These are phyloP conservation scores for Plestiodon gilberti DNA, from an alignment of 2,113 vertebrate species.

Conservation along the genomic window DNA sequence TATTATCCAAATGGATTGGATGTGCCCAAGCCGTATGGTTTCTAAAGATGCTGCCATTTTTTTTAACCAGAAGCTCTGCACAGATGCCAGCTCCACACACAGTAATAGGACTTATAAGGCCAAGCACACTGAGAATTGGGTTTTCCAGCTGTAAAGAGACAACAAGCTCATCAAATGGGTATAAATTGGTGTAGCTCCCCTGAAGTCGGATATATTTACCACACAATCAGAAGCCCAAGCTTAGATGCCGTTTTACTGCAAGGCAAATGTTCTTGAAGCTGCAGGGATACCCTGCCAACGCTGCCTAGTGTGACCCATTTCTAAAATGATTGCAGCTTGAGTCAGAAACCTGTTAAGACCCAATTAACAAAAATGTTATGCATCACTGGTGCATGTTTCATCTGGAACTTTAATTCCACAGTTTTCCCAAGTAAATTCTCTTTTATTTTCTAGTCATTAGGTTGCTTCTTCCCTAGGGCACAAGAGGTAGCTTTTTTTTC, in stretches of 20 bases:
- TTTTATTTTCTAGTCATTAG: conserved; percentile 82
- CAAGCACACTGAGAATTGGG: neutral
- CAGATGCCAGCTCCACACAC: neutral
- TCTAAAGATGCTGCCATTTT: neutral
- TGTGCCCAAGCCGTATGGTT: neutral
- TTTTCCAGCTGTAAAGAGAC: neutral
- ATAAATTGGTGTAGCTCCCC: conserved; percentile 2
- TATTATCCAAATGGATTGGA: neutral
- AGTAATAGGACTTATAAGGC: neutral
- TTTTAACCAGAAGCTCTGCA: neutral
- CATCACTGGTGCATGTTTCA: conserved; percentile 79
- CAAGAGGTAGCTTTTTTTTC: conserved; percentile 62
- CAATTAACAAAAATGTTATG: conserved; percentile 83
- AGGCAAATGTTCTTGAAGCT: conserved; percentile 62
- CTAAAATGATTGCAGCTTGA: conserved; percentile 75
- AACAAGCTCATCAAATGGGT: neutral
- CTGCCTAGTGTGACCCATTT: conserved; percentile 78
- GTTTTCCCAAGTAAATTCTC: conserved; percentile 81
- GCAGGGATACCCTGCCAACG: conserved; percentile 51
- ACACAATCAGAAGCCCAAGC: neutral
- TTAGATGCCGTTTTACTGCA: conserved; percentile 59
- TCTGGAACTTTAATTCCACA: conserved; percentile 80
- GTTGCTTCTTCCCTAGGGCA: conserved; percentile 77
- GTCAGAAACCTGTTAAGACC: conserved; percentile 83
- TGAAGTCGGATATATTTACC: conserved; percentile 4